Evolutionary conservation across 2,113 vertebrate species (phyloP), one percentile per base, ranked within the genome.

Genomic region (Cichladusa arquata): DNA sequence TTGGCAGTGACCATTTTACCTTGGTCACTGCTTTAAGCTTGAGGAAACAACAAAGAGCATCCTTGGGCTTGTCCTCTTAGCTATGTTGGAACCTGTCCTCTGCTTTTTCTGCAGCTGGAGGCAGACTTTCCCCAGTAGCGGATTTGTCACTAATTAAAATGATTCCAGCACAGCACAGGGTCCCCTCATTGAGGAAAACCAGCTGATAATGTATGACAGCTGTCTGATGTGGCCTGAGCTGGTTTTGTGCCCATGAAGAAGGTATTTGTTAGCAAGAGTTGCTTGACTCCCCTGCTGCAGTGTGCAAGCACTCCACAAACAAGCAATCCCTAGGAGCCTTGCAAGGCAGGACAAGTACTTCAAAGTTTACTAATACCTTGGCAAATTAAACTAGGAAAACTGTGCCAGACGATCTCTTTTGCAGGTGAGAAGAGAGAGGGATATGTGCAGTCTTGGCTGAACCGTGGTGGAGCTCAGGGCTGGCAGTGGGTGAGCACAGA

Each of bases 1-100:
- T 73, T 1, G 2, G 3, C 7, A 26, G 0, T 6, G 54, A 22
- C n/a, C 1, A 0, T 45, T 71, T 48, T 42, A 50, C 31, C 4
- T 66, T 82, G 28, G 8, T 76, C 9, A 9, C n/a, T 51, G 31
- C 40, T 85, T 78, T 60, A 38, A 76, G 19, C 40, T 69, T 69
- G 40, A 57, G 33, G 14, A 67, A 22, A 36, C 22, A 62, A 15
- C 12, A 45, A 40, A 76, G 9, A 65, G 5, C 25, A 34, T 76
- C 20, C 23, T 31, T 67, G 48, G 45, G 23, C 45, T 90, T 76
- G 5, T 85, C 20, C 29, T 80, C 12, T 38, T 56, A 33, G 19
- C 44, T 77, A 0, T 66, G 11, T 60, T 93, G 47, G 8, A 51
- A 24, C 24, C 29, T 54, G 36, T 77, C 23, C 38, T 92, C 36